Evolutionary conservation across 1,140 invertebrate species (phyloP).

Genomic region (Macrostomum lignano): DNA sequence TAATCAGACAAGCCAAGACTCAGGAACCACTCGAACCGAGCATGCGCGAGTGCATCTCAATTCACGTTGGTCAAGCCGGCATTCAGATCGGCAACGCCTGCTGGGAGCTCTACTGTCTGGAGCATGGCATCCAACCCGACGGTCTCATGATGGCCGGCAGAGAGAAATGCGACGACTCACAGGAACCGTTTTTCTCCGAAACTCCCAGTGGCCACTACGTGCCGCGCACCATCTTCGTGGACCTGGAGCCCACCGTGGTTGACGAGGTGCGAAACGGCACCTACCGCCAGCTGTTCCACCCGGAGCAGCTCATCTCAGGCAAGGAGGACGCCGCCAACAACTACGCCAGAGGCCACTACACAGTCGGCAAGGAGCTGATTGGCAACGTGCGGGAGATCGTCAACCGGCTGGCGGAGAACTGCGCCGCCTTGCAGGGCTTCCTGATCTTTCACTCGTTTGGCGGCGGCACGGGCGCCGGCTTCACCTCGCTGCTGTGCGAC

Average conservation of each 20-base stretch:
- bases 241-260: conserved; percentile 49
- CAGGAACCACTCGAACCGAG: no score
- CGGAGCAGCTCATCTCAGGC: conserved; percentile 22
- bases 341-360: conserved; percentile 21
- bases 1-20: no score
- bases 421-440: conserved; percentile 49
- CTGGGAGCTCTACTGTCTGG: no score
- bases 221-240: conserved; percentile 44
- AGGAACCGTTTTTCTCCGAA: no score
- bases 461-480: conserved; percentile 56
- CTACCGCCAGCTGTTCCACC: conserved; percentile 23
- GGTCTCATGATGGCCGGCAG: no score
- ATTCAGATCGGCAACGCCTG: no score
- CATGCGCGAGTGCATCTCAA: no score
- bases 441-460: conserved; percentile 59
- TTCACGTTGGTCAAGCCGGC: no score
- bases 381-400: conserved; percentile 15
- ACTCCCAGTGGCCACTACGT: conserved; percentile 44
- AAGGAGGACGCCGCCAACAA: conserved; percentile 25
- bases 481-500: conserved; percentile 55
- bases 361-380: conserved; percentile 19
- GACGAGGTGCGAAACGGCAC: conserved; percentile 35
- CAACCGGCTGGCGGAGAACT: conserved; percentile 34
- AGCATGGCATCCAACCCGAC: no score
- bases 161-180: no score